These are phyloP conservation scores for Colostygia pectinataria DNA, from an alignment of 2,888 invertebrate genomes.

Conservation along the genomic window DNA sequence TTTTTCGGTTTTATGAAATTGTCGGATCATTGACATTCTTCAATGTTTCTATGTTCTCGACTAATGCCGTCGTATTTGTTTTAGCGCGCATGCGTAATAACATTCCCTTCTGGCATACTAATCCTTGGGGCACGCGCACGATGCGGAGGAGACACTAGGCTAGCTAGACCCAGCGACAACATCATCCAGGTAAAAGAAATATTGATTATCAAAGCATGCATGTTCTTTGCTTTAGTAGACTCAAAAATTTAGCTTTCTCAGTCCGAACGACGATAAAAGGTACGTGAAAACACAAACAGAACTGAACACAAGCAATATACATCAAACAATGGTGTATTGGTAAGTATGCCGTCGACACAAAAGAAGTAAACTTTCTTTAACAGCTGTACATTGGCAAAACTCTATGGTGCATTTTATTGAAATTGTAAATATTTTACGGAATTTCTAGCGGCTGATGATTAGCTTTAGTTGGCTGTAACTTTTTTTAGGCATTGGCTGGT, in stretches of 20 bases:
- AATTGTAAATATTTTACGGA: conserved; percentile 48
- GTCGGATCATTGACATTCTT: conserved; percentile 48
- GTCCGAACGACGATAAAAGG: conserved; percentile 39
- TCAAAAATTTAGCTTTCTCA: conserved; percentile 37
- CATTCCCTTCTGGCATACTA: conserved; percentile 83
- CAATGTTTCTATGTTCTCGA: conserved; percentile 51
- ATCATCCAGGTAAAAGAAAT: conserved; percentile 67
- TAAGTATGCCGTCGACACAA: conserved; percentile 40
- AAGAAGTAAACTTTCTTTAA: conserved; percentile 43
- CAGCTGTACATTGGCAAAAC: conserved; percentile 70
- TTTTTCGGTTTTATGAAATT: conserved; percentile 25
- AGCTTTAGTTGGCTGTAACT: conserved; percentile 38
- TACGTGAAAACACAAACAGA: conserved; percentile 50
- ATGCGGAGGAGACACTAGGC: conserved; percentile 64
- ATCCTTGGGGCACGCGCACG: conserved; percentile 71
- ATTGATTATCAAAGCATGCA: conserved; percentile 37
- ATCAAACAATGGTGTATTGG: conserved; percentile 17
- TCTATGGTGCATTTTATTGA: conserved; percentile 36
- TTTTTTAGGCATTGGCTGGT: background rate
- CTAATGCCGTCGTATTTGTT: conserved; percentile 81
- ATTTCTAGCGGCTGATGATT: conserved; percentile 46
- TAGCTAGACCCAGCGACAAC: conserved; percentile 40
- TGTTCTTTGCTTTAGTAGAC: conserved; percentile 44
- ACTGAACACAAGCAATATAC: conserved; percentile 16
- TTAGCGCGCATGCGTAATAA: conserved; percentile 83